These are phyloP conservation scores for Numenius phaeopus DNA, from an alignment of 2,797 vertebrate species.

Conservation along the genomic window DNA sequence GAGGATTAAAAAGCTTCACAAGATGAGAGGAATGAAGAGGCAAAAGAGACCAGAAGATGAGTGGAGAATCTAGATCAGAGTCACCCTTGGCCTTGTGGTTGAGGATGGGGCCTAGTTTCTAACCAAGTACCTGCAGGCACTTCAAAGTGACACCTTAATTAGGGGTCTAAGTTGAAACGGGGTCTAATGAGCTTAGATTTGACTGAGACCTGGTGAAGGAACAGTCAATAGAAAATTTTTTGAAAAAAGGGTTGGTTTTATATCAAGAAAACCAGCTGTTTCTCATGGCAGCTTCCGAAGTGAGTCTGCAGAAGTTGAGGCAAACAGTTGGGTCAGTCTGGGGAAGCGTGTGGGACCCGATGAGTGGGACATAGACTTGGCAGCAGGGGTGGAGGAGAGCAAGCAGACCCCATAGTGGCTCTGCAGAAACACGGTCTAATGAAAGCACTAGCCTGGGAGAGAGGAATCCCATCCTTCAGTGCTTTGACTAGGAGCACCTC, in stretches of 20 bases:
- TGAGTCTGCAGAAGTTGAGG: background rate
- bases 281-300: background rate
- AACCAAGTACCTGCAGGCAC: background rate
- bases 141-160: background rate
- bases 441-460: background rate
- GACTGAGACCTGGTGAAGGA: background rate
- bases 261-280: background rate
- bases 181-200: background rate
- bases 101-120: background rate
- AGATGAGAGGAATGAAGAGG: background rate
- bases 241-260: background rate
- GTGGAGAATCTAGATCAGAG: background rate
- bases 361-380: background rate
- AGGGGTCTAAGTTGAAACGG: background rate
- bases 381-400: background rate
- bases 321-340: background rate
- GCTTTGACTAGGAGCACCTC: background rate
- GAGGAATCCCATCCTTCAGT: background rate
- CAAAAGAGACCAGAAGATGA: background rate
- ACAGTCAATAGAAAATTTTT: background rate
- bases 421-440: background rate
- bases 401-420: background rate
- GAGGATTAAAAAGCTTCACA: background rate
- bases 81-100: background rate
- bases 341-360: background rate